phyloP scores from a whole-genome alignment of 2,888 invertebrate species.

The Drosophila colorata region DNA sequence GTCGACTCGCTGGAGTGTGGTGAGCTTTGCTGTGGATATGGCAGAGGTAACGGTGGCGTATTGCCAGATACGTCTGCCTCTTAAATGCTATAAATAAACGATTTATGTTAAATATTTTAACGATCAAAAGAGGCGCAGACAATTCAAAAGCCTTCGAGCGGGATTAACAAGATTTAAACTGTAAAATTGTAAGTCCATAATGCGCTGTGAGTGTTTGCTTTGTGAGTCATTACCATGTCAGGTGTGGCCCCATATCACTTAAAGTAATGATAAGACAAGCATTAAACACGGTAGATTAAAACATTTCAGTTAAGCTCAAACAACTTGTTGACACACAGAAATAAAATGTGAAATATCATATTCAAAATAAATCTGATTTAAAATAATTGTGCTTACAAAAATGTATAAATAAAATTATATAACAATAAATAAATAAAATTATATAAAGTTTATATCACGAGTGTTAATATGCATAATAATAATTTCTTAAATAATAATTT shows the following conservation, averaged over 20 bases:
- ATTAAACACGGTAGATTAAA: slow-evolving; percentile 1
- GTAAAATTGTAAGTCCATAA: slow-evolving; percentile 2
- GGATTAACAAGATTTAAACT: slow-evolving; percentile 32
- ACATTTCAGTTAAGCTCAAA: slow-evolving; percentile 17
- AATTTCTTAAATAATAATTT: no score
- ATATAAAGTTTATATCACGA: no score
- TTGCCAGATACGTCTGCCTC: slow-evolving; percentile 30
- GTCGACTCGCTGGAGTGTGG: not conserved
- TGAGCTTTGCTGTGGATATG: not conserved
- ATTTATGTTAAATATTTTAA: slow-evolving; percentile 50
- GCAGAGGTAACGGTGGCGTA: not conserved
- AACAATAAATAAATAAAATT: no score
- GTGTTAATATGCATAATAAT: no score
- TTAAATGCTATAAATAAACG: slow-evolving; percentile 59
- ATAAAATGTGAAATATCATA: not conserved
- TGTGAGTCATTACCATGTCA: slow-evolving; percentile 7
- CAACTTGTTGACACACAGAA: slow-evolving; percentile 13
- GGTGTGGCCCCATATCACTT: slow-evolving; percentile 14
- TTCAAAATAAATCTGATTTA: no score
- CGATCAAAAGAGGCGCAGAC: slow-evolving; percentile 50
- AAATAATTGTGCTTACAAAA: no score
- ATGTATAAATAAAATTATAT: not conserved
- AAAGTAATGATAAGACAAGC: not conserved
- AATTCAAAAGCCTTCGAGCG: slow-evolving; percentile 34
- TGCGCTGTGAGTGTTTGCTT: not conserved